These are phyloP conservation scores for Hypercompe scribonia DNA, from an alignment of 2,888 invertebrate species.

Conservation along the genomic window DNA sequence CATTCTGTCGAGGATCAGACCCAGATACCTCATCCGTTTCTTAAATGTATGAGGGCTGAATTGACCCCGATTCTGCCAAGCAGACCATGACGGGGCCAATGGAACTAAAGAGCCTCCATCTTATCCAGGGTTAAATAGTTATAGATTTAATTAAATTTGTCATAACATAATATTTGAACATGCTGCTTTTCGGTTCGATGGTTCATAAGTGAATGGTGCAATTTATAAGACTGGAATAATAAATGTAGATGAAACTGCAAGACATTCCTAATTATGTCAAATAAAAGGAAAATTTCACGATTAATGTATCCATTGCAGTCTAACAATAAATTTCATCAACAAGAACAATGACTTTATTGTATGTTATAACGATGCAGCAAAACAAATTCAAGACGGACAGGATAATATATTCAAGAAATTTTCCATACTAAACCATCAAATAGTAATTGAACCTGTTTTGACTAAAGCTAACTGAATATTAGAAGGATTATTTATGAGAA, in stretches of 20 bases:
- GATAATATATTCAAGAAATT: neutral
- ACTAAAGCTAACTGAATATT: neutral
- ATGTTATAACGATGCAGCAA: neutral
- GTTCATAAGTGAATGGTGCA: too few species aligned
- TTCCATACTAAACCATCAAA: neutral
- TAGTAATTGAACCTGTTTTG: neutral
- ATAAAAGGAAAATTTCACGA: neutral
- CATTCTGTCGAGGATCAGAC: too few species aligned
- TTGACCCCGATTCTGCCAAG: too few species aligned
- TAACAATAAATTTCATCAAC: neutral
- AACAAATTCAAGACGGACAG: neutral
- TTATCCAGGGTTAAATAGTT: too few species aligned
- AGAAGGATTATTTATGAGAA: too few species aligned
- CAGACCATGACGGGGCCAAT: too few species aligned
- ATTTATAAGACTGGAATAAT: neutral
- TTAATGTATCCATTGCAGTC: neutral
- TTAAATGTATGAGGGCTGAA: too few species aligned
- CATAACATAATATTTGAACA: too few species aligned
- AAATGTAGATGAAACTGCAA: neutral
- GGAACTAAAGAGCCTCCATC: too few species aligned
- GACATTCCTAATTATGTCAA: neutral
- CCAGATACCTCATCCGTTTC: too few species aligned
- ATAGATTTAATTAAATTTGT: too few species aligned
- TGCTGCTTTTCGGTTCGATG: neutral
- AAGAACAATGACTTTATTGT: neutral